A percentile compares a stretch with the other conserved stretches of the same genome.
Evolutionary conservation across 2,888 invertebrate genomes (phyloP).

Genomic region (Pyrocoelia pectoralis): DNA sequence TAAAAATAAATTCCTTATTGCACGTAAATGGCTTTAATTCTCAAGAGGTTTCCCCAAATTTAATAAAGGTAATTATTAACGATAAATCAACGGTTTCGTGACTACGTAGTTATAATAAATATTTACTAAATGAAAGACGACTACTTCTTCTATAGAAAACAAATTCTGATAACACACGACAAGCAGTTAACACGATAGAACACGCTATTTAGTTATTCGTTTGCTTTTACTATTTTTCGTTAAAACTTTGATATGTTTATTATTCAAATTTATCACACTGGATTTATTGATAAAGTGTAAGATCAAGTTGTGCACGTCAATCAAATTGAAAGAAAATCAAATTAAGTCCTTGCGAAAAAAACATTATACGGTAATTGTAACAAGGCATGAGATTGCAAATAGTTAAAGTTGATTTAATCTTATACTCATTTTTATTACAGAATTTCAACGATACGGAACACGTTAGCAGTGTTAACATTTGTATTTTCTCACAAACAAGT

Average conservation of each 20-base stretch:
- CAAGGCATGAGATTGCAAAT: too few relatives aligned
- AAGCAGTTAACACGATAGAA: conserved; percentile 8
- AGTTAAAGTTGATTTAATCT: too few relatives aligned
- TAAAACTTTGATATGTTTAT: conserved; percentile 6
- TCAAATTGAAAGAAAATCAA: too few relatives aligned
- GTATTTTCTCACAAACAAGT: too few relatives aligned
- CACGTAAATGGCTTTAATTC: background rate
- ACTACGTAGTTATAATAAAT: conserved; percentile 8
- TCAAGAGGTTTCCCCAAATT: background rate
- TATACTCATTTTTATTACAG: too few relatives aligned
- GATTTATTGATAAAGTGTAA: background rate
- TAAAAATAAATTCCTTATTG: background rate
- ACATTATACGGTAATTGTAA: too few relatives aligned
- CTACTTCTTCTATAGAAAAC: conserved; percentile 7
- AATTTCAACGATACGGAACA: too few relatives aligned
- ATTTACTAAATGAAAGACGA: conserved; percentile 7
- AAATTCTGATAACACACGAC: conserved; percentile 13
- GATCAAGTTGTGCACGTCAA: background rate
- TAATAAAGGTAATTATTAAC: conserved; percentile 10
- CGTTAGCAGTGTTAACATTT: too few relatives aligned
- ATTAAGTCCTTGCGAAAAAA: too few relatives aligned
- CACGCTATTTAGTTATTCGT: conserved; percentile 8
- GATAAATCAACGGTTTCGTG: conserved; percentile 14
- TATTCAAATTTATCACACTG: background rate
- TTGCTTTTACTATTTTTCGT: background rate